Evolutionary conservation across 1,140 invertebrate species (phyloP).

Genomic region (Bicyclus anynana): DNA sequence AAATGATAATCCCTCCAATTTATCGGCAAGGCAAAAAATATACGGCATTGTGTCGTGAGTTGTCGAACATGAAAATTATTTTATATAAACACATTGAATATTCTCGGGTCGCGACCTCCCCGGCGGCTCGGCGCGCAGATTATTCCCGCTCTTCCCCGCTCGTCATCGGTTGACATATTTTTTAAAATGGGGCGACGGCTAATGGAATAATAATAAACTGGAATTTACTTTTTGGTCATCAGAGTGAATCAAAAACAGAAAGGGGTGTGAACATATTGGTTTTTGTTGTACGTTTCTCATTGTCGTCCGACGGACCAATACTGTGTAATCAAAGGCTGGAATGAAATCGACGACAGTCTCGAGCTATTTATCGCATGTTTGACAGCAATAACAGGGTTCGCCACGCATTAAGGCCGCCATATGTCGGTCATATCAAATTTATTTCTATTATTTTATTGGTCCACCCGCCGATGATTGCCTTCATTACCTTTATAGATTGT

Average conservation of each 20-base stretch:
- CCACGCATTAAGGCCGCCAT: constrained; percentile 68
- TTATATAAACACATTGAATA: constrained; percentile 77
- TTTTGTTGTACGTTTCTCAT: constrained; percentile 61
- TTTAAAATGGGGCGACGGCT: constrained; percentile 71
- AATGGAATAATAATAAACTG: constrained; percentile 77
- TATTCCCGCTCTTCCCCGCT: constrained; percentile 59
- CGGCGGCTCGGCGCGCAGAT: constrained; percentile 46
- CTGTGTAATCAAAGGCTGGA: constrained; percentile 72
- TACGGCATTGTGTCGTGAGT: constrained; percentile 67
- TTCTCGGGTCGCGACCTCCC: constrained; percentile 63
- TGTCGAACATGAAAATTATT: constrained; percentile 76
- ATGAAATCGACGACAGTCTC: constrained; percentile 59
- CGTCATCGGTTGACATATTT: constrained; percentile 75
- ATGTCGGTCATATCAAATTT: constrained; percentile 77
- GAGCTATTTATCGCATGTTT: constrained; percentile 75
- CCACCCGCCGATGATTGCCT: constrained; percentile 65
- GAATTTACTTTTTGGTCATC: constrained; percentile 77
- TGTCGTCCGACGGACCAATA: constrained; percentile 68
- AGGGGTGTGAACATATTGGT: constrained; percentile 73
- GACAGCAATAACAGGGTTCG: constrained; percentile 74
- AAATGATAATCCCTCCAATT: constrained; percentile 76
- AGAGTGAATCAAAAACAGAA: constrained; percentile 66
- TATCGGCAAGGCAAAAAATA: constrained; percentile 72
- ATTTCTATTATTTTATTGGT: constrained; percentile 77
- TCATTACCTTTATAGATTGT: constrained; percentile 75